Percentiles rank a stretch among this genome's conserved stretches.
These are phyloP conservation scores for Leptinotarsa defecta DNA, from an alignment of 1,140 invertebrate genomes.

Conservation along the genomic window DNA sequence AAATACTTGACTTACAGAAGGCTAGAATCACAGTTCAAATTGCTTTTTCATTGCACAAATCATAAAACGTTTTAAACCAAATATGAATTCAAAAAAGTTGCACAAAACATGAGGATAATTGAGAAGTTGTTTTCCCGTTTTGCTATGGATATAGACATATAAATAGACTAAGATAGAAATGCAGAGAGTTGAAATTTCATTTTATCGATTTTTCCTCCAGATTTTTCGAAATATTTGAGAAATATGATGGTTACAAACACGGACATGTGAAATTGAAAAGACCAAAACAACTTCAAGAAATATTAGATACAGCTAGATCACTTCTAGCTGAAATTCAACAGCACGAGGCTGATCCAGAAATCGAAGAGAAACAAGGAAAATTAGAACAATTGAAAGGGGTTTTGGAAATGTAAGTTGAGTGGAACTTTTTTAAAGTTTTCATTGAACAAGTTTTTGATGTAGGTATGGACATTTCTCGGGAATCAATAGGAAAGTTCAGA, in stretches of 20 bases:
- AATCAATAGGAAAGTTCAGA: conserved; percentile 99
- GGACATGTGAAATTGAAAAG: conserved; percentile 97
- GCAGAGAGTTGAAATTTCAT: not conserved
- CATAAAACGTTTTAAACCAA: no score
- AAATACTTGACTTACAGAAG: no score
- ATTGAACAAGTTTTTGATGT: conserved; percentile 28
- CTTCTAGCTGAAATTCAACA: conserved; percentile 87
- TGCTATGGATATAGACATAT: not conserved
- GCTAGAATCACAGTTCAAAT: no score
- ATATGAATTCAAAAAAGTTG: no score
- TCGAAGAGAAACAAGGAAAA: conserved; percentile 97
- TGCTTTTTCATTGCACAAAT: no score
- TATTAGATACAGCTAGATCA: conserved; percentile 91
- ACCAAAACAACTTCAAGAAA: conserved; percentile 97
- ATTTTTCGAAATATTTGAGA: conserved; percentile 98
- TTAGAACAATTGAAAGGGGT: conserved; percentile 97
- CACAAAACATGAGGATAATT: no score
- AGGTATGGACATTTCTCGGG: conserved; percentile 99
- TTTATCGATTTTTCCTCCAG: conserved; percentile 58
- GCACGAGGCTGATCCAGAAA: conserved; percentile 82
- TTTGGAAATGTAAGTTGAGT: conserved; percentile 89
- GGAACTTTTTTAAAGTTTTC: not conserved
- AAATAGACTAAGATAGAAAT: not conserved
- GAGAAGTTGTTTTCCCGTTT: no score
- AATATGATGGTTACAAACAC: conserved; percentile 93